phyloP scores from a whole-genome alignment of 2,888 invertebrate genomes.

The Lepidonotus clava region DNA sequence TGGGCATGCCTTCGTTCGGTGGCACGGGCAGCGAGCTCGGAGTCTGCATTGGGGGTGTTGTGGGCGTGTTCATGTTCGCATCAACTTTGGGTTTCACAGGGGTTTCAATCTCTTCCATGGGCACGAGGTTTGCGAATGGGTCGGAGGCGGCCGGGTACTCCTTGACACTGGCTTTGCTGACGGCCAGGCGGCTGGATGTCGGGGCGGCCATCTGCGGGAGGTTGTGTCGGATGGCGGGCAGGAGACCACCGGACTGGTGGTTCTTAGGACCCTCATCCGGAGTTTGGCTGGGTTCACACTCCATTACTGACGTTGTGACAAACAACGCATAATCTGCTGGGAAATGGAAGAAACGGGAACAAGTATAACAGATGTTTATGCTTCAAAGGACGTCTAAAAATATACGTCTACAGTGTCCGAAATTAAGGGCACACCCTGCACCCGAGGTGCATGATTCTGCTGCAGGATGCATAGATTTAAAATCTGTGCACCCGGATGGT shows the following conservation, averaged over 20 bases:
- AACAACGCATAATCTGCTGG: slow-evolving; percentile 14
- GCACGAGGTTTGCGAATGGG: slow-evolving; percentile 37
- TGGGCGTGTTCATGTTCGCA: slow-evolving; percentile 9
- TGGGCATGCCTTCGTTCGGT: slow-evolving; percentile 1
- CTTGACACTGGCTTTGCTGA: slow-evolving; percentile 54
- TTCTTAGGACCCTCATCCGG: not conserved
- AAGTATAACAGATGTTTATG: not conserved
- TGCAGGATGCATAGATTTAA: not conserved
- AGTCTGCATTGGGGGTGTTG: not conserved
- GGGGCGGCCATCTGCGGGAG: slow-evolving; percentile 49
- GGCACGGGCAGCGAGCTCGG: not conserved
- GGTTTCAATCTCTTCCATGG: slow-evolving; percentile 51
- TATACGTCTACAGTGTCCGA: not conserved
- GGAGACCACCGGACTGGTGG: not conserved
- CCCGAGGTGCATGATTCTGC: not conserved
- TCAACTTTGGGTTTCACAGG: not conserved
- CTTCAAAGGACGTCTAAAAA: not conserved
- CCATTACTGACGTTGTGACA: not conserved
- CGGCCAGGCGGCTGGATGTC: slow-evolving; percentile 43
- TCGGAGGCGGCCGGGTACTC: not conserved
- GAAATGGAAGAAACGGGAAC: not conserved
- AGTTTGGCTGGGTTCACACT: not conserved
- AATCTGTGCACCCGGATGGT: not conserved
- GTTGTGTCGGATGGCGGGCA: slow-evolving; percentile 5
- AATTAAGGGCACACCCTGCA: not conserved